Base-by-base conservation (phyloP, 2,888 invertebrate species). In the Piscicola geometra region DNA sequence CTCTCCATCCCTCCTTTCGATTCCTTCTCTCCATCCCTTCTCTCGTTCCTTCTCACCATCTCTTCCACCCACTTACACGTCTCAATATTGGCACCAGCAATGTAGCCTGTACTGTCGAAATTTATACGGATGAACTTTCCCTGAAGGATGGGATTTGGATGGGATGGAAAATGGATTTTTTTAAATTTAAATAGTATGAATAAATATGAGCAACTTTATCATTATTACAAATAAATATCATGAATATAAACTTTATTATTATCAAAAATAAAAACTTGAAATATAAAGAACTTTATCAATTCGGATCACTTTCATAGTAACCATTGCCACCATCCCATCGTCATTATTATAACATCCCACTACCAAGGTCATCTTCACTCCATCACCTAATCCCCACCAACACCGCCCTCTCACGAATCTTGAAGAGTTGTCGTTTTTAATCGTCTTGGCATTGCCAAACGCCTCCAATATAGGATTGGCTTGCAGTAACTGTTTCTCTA, bases 81-180 rank as follows among this genome's bases (percentile, higher is more conserved):
- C 88, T 99, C 99, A 85, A 99, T 99, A 86, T 99, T 99, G 82
- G 99, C 99, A 81, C 99, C 99, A 79, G 97, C 96, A 82, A 99
- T 99, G 86, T 92, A 99, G 32, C 99, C 99, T 78, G 97, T 96
- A 80, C 96, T 94, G 88, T 99, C 99, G 88, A 99, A 99, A 88
- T 99, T 99, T 87, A 99, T 99, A 83, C 98, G 91, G 84, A 99
- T 99, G 87, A 99, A 99, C 91, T 99, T 99, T 83, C 99, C 99
- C 97, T 97, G 82, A 12, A 52, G 47, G 1, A 52, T 5, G n/a
- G 9, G 12, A 25, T 64, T 9, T 9, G 66, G 66, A n/a, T 28
- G 30, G 12, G n/a, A n/a, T n/a, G n/a, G n/a, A n/a, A n/a, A n/a
- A n/a, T n/a, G n/a, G n/a, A 50, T 50, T 21, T 15, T 50, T 21